A percentile compares a stretch with the other conserved stretches of the same genome.
Conservation (phyloP, 2,888 invertebrate genomes). For the Elaeidobius kamerunicus region DNA sequence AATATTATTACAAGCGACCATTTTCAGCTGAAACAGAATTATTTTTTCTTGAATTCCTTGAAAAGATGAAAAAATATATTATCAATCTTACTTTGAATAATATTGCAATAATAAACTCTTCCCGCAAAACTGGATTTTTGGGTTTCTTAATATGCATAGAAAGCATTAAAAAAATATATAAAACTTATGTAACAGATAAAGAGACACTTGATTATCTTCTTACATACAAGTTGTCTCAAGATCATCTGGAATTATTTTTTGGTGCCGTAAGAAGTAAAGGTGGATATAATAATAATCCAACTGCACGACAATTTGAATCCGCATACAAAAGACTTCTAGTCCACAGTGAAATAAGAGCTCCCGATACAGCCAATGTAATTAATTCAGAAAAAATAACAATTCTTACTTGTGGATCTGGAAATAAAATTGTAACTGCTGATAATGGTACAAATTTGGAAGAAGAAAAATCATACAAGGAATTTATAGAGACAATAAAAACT, state of each 20-base stretch:
- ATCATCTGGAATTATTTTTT: conserved; percentile 31
- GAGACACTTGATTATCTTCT: conserved; percentile 1
- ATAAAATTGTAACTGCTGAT: neutral
- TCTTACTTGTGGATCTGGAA: conserved; percentile 1
- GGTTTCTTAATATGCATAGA: conserved; percentile 14
- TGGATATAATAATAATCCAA: conserved; percentile 31
- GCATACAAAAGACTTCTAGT: conserved; percentile 21
- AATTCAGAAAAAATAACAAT: conserved; percentile 3
- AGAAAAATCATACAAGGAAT: neutral
- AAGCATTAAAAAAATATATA: neutral
- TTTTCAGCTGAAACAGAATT: neutral
- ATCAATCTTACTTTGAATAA: neutral
- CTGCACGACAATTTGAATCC: conserved; percentile 26
- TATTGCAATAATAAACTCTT: conserved; percentile 1
- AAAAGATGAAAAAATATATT: conserved; percentile 1
- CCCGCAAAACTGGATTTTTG: conserved; percentile 16
- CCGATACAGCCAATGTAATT: conserved; percentile 2
- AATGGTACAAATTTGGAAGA: neutral
- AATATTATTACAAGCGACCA: neutral
- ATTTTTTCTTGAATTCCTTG: neutral
- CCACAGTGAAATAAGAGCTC: neutral
- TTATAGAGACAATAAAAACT: neutral
- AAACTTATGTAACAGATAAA: neutral
- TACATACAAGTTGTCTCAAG: conserved; percentile 23
- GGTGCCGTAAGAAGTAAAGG: conserved; percentile 25